Conservation (phyloP, 1,140 invertebrate genomes). For the Eupristina koningsbergeri region DNA sequence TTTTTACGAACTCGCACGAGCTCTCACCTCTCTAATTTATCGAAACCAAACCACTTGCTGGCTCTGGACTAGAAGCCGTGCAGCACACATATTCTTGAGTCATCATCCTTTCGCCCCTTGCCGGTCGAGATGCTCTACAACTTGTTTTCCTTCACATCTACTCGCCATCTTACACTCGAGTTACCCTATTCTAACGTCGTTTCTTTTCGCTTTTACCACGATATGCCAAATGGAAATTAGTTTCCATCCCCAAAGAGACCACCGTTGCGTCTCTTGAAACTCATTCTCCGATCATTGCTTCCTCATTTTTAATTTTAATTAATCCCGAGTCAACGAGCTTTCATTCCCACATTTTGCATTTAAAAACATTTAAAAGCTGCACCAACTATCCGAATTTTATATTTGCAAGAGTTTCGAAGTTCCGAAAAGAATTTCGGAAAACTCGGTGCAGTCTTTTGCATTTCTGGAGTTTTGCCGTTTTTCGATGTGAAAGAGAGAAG, state of each 20-base stretch:
- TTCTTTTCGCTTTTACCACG: background rate
- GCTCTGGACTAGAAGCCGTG: background rate
- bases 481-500: too few relatives aligned
- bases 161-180: background rate
- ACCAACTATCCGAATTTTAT: background rate
- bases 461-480: too few relatives aligned
- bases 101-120: background rate
- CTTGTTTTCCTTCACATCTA: background rate
- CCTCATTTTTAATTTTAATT: too few relatives aligned
- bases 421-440: background rate
- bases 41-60: background rate
- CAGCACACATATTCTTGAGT: background rate
- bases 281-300: background rate
- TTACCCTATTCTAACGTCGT: background rate
- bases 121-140: background rate
- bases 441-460: background rate
- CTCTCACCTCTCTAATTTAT: slow-evolving; percentile 26
- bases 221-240: background rate
- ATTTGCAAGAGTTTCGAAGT: background rate
- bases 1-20: background rate
- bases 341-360: too few relatives aligned
- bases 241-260: background rate
- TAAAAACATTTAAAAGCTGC: too few relatives aligned
- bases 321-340: too few relatives aligned
- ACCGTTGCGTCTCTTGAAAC: background rate